These are phyloP conservation scores for Drosophila vallismaia DNA, from an alignment of 2,888 invertebrate genomes.

Conservation along the genomic window DNA sequence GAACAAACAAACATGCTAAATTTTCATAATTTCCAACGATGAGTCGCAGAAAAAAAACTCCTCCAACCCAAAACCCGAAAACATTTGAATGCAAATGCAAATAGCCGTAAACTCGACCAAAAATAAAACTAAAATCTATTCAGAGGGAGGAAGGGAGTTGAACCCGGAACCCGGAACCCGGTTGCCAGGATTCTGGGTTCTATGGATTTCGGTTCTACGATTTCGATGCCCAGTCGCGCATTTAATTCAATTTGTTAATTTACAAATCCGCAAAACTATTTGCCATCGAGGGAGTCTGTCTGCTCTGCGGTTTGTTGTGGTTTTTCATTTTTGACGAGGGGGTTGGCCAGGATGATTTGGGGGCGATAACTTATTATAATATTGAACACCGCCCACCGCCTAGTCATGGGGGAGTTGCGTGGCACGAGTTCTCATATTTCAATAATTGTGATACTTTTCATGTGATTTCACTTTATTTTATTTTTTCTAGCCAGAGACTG, in stretches of 20 bases:
- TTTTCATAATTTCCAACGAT: conserved; percentile 64
- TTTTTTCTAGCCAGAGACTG: conserved; percentile 38
- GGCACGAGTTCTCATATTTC: conserved; percentile 74
- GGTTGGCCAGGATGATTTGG: conserved; percentile 14
- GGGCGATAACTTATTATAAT: conserved; percentile 67
- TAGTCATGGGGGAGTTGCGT: conserved; percentile 4
- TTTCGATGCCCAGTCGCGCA: conserved; percentile 59
- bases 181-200: conserved; percentile 23
- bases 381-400: not conserved
- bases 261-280: conserved; percentile 81
- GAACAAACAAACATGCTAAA: conserved; percentile 63
- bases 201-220: conserved; percentile 10
- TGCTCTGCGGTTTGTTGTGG: conserved; percentile 62
- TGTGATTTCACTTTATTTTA: conserved; percentile 49
- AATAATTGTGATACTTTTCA: conserved; percentile 80
- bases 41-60: conserved; percentile 46
- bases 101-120: conserved; percentile 33
- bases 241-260: conserved; percentile 81
- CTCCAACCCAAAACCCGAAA: conserved; percentile 21
- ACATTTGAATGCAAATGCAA: conserved; percentile 29
- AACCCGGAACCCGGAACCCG: not conserved
- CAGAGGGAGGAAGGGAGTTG: not conserved
- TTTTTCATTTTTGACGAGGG: not conserved
- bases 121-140: conserved; percentile 61
- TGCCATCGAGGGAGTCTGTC: conserved; percentile 60